Conservation (phyloP, 2,888 invertebrate genomes). For the Acanthosepion lycidas region DNA sequence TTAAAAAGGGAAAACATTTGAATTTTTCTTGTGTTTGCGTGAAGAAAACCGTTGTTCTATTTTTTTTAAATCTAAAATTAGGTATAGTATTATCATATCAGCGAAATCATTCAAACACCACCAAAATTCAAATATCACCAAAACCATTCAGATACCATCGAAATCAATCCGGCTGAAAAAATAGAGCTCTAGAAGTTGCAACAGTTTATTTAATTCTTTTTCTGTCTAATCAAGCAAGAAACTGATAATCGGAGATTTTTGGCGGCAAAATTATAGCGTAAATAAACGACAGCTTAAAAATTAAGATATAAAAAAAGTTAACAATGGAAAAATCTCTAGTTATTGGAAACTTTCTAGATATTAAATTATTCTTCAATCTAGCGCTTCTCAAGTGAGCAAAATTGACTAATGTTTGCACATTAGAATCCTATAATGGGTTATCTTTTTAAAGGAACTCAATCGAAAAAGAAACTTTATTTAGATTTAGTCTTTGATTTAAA, state of each 20-base stretch:
- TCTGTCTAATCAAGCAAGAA: background rate
- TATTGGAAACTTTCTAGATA: background rate
- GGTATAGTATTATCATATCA: no score
- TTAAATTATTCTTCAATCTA: background rate
- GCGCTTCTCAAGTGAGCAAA: background rate
- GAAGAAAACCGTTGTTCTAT: no score
- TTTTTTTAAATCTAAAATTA: no score
- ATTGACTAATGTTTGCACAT: background rate
- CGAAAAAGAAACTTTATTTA: background rate
- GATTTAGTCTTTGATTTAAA: background rate
- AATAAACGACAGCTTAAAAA: background rate
- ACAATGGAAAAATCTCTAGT: background rate
- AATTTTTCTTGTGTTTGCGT: no score
- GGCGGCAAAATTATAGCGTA: background rate
- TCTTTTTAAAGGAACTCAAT: background rate
- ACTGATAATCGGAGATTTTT: background rate
- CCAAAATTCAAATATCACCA: no score
- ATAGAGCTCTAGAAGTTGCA: background rate
- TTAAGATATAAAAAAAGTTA: background rate
- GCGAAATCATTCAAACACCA: no score
- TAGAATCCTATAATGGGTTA: background rate
- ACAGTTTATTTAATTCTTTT: background rate
- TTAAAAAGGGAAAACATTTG: no score
- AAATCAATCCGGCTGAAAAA: background rate
- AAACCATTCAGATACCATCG: no score